A percentile compares a stretch with the other conserved stretches of the same genome.
Conservation (phyloP, 2,797 vertebrate species). For the Hemibagrus guttatus region DNA sequence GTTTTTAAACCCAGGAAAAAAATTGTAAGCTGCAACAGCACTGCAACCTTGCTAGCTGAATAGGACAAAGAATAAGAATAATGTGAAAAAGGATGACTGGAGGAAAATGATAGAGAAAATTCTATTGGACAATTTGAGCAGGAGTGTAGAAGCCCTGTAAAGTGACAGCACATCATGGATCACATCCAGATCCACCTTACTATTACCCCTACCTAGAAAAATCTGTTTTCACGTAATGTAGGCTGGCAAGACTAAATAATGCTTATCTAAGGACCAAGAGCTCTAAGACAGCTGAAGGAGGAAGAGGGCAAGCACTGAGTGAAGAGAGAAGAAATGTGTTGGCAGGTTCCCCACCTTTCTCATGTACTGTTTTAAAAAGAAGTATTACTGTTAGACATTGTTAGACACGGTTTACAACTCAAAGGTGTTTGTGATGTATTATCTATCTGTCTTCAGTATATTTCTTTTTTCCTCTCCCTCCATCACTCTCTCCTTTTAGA, state of each 20-base stretch:
- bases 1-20: conserved; percentile 22
- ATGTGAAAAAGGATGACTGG: background rate
- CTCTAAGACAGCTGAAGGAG: background rate
- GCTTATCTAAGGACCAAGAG: background rate
- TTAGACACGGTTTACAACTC: background rate
- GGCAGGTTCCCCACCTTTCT: conserved; percentile 2
- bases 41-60: conserved; percentile 28
- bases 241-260: background rate
- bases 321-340: background rate
- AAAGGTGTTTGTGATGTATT: background rate
- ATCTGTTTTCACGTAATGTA: background rate
- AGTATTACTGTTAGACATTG: background rate
- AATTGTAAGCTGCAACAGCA: conserved; percentile 15
- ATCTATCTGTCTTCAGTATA: background rate
- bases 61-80: conserved; percentile 15
- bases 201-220: background rate
- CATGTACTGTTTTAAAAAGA: background rate
- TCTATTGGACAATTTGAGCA: conserved; percentile 33
- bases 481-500: background rate
- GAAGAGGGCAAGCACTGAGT: background rate
- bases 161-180: conserved; percentile 18
- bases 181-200: conserved; percentile 9
- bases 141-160: conserved; percentile 36
- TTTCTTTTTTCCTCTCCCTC: background rate
- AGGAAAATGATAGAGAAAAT: conserved; percentile 9